Evolutionary conservation across 2,888 invertebrate genomes (phyloP).

Genomic region (Argyresthia goedartella): DNA sequence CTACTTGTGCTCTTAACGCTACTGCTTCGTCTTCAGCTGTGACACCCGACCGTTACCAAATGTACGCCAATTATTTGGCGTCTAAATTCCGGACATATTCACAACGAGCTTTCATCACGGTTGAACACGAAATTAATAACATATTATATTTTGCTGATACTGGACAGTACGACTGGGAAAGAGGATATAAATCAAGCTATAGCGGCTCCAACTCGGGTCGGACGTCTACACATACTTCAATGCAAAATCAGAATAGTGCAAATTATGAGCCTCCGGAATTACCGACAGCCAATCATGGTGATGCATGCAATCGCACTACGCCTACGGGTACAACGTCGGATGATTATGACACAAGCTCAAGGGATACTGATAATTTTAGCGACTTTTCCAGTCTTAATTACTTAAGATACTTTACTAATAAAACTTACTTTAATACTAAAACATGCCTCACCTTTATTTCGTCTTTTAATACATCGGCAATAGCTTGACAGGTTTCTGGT

Average conservation of each 20-base stretch:
- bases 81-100: too few relatives aligned
- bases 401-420: not conserved
- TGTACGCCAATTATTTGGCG: too few relatives aligned
- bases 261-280: not conserved
- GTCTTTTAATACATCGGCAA: not conserved
- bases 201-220: too few relatives aligned
- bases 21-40: too few relatives aligned
- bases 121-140: too few relatives aligned
- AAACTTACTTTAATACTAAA: not conserved
- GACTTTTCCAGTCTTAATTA: not conserved
- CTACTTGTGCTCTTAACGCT: too few relatives aligned
- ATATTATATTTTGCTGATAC: too few relatives aligned
- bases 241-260: not conserved
- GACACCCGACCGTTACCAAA: too few relatives aligned
- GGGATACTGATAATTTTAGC: not conserved
- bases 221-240: too few relatives aligned
- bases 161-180: too few relatives aligned
- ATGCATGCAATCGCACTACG: not conserved
- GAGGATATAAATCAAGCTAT: too few relatives aligned
- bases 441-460: not conserved
- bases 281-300: not conserved
- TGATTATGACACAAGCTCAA: not conserved
- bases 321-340: not conserved
- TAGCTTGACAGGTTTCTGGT: slow-evolving; percentile 8
- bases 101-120: too few relatives aligned